Evolutionary conservation across 2,888 invertebrate genomes (phyloP), one percentile per base, ranked within the genome.

Genomic region (Agrotis ipsilon): DNA sequence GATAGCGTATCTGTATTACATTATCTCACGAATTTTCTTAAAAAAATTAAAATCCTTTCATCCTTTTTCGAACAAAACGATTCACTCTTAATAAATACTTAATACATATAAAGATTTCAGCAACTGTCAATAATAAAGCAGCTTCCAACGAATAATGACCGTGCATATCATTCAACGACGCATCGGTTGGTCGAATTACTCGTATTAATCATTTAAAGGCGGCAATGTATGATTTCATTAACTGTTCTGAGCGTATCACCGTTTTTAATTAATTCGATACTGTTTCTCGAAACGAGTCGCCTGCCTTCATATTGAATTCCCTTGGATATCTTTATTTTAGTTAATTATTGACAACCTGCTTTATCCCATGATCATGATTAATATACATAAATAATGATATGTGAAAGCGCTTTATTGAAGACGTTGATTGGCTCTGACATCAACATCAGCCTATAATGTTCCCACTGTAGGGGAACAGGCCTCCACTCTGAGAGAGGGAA

Each of bases 221-320:
- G n/a, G 43, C n/a, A 27, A 75, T 66, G 67, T 32, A 48, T 55
- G 48, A 72, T 48, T 75, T 43, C 11, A 66, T 75, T 54, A n/a
- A 13, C 46, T 64, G 39, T 64, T 71, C 46, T n/a, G 52, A 48
- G 6, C 14, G 16, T 43, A 54, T 46, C 5, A 39, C 24, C 3
- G 21, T 27, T 39, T 45, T n/a, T 54, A 54, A 54, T 74, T 5
- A 75, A 71, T 65, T 43, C 27, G 3, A 9, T 43, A 54, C 19
- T 52, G 0, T 46, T 27, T 1, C 7, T 19, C 52, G 13, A 46
- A 71, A 27, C 2, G 39, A 9, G 18, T 46, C 18, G 3, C 13
- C 39, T 27, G 39, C 46, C 19, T 64, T 63, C 5, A 27, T 39
- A 39, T 39, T 39, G 39, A 39, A 39, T 39, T 39, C 9, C 11